Evolutionary conservation across 2,888 invertebrate species (phyloP).

Genomic region (Lasioglossum morio): DNA sequence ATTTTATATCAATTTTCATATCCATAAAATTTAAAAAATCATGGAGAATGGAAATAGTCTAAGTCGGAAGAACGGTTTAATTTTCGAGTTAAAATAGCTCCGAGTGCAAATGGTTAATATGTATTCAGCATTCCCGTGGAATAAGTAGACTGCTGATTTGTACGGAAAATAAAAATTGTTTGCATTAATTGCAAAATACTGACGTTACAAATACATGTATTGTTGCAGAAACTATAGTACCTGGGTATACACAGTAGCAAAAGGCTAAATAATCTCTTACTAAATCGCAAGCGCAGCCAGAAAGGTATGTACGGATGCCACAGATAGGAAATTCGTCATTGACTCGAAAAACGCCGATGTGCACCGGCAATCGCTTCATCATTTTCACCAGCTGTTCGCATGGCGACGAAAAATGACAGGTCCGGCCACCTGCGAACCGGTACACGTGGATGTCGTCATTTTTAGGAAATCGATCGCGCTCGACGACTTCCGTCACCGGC

Average conservation of each 20-base stretch:
- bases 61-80: too few relatives aligned
- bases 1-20: too few relatives aligned
- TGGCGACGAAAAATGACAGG: constrained; percentile 59
- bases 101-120: too few relatives aligned
- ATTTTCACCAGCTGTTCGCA: constrained; percentile 48
- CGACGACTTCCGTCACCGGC: constrained; percentile 48
- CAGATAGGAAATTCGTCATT: constrained; percentile 70
- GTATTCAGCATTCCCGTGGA: background rate
- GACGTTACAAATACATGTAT: too few relatives aligned
- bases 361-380: constrained; percentile 58
- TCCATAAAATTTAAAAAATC: too few relatives aligned
- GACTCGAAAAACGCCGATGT: constrained; percentile 63
- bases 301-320: constrained; percentile 49
- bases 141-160: background rate
- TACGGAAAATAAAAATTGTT: background rate
- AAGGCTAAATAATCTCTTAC: constrained; percentile 57
- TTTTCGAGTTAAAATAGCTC: too few relatives aligned
- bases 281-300: constrained; percentile 71
- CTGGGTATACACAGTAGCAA: background rate
- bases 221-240: too few relatives aligned
- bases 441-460: constrained; percentile 35
- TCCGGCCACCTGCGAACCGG: constrained; percentile 60
- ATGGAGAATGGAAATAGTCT: too few relatives aligned
- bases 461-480: constrained; percentile 22
- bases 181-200: background rate